Evolutionary conservation across 2,888 invertebrate species (phyloP).

Genomic region (Chaetogeoica ovagalla): DNA sequence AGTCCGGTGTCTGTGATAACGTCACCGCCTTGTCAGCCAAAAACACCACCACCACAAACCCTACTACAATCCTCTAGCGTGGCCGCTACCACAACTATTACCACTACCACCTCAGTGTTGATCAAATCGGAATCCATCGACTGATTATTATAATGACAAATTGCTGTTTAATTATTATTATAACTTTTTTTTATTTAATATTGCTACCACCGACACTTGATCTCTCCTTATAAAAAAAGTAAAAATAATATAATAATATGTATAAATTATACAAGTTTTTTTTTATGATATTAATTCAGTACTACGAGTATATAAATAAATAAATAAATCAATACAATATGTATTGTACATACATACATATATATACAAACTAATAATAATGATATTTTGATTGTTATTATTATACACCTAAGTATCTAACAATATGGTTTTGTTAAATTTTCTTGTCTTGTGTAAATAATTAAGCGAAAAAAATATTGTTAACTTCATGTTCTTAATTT

Average conservation of each 20-base stretch:
- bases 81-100: constrained; percentile 55
- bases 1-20: constrained; percentile 59
- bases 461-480: constrained; percentile 34
- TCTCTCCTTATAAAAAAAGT: constrained; percentile 43
- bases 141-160: constrained; percentile 34
- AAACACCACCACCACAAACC: constrained; percentile 55
- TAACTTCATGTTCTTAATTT: constrained; percentile 47
- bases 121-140: constrained; percentile 54
- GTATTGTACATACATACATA: neutral
- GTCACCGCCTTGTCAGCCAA: constrained; percentile 56
- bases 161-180: constrained; percentile 22
- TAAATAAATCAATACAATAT: neutral
- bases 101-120: constrained; percentile 46
- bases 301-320: constrained; percentile 9
- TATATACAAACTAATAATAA: neutral
- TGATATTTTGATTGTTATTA: constrained; percentile 21
- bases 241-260: constrained; percentile 16
- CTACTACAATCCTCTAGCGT: constrained; percentile 58
- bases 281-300: constrained; percentile 37
- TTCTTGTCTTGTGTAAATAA: constrained; percentile 41
- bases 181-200: constrained; percentile 32
- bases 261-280: constrained; percentile 41
- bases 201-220: constrained; percentile 52
- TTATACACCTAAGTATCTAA: constrained; percentile 7
- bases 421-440: constrained; percentile 38